These are phyloP conservation scores for Mesoligia furuncula DNA, from an alignment of 2,888 invertebrate species.

Conservation along the genomic window DNA sequence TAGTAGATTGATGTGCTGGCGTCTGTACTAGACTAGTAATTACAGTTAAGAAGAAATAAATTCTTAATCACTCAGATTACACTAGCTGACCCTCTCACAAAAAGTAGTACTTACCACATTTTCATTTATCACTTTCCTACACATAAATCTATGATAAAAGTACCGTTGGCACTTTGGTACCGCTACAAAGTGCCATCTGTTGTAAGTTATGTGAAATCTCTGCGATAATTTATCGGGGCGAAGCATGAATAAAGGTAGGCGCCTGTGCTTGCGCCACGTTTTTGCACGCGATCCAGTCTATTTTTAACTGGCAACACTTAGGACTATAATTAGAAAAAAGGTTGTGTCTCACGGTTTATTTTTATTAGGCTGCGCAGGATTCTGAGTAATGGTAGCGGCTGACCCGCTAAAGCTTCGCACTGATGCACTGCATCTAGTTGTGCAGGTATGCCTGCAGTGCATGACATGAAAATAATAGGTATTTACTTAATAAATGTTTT, in stretches of 20 bases:
- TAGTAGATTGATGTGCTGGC: too few species aligned
- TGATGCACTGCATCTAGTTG: background rate
- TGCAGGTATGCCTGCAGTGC: background rate
- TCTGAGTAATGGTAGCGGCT: constrained; percentile 19
- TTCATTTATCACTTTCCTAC: constrained; percentile 41
- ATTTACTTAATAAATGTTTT: too few species aligned
- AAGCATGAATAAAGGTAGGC: constrained; percentile 44
- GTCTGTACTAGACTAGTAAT: background rate
- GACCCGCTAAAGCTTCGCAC: constrained; percentile 1
- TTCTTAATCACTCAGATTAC: constrained; percentile 1
- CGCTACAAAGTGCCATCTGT: constrained; percentile 55
- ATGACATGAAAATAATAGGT: background rate
- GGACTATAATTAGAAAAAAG: constrained; percentile 63
- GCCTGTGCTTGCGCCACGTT: constrained; percentile 45
- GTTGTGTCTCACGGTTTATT: constrained; percentile 38
- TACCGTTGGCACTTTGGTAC: constrained; percentile 58
- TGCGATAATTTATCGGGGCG: constrained; percentile 59
- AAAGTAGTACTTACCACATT: constrained; percentile 41
- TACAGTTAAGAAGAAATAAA: constrained; percentile 22
- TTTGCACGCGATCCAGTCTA: constrained; percentile 64
- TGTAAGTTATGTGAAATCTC: constrained; percentile 57
- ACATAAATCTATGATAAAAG: constrained; percentile 58
- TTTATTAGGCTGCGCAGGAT: constrained; percentile 33
- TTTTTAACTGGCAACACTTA: constrained; percentile 59
- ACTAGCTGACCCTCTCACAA: constrained; percentile 18